These are phyloP conservation scores for Dasypolia templi DNA, from an alignment of 2,888 invertebrate species.

Conservation along the genomic window DNA sequence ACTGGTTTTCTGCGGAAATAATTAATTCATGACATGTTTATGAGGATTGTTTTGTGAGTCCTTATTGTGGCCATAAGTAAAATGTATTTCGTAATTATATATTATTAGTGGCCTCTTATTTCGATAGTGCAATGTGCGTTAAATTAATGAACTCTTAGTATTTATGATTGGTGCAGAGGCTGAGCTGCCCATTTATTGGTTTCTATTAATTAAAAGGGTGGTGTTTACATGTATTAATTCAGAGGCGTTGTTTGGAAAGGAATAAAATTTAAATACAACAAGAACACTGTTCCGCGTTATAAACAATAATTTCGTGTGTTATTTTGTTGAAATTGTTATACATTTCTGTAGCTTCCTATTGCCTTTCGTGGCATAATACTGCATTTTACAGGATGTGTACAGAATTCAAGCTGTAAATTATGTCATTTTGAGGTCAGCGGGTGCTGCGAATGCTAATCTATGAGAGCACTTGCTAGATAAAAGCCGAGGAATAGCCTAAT, in stretches of 20 bases:
- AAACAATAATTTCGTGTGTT: neutral
- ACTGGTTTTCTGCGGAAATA: neutral
- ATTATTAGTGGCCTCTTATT: neutral
- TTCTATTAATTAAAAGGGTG: no score
- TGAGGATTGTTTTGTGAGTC: neutral
- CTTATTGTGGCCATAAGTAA: no score
- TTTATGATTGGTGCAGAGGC: no score
- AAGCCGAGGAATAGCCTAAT: constrained; percentile 33
- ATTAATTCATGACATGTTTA: neutral
- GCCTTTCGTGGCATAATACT: constrained; percentile 17
- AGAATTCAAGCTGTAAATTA: constrained; percentile 50
- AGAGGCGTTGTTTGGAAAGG: no score
- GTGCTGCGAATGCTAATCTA: constrained; percentile 46
- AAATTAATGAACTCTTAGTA: no score
- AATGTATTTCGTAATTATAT: no score
- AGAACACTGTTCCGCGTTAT: no score
- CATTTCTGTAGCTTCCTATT: neutral
- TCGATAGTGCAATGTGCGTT: neutral
- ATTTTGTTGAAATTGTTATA: constrained; percentile 1
- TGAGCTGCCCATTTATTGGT: no score
- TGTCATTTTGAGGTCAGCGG: constrained; percentile 46
- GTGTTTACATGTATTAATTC: no score
- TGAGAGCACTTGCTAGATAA: constrained; percentile 42
- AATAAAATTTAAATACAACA: no score
- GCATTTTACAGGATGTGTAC: constrained; percentile 42